Evolutionary conservation across 2,797 vertebrate genomes (phyloP).

Genomic region (Pangasius mekongensis): DNA sequence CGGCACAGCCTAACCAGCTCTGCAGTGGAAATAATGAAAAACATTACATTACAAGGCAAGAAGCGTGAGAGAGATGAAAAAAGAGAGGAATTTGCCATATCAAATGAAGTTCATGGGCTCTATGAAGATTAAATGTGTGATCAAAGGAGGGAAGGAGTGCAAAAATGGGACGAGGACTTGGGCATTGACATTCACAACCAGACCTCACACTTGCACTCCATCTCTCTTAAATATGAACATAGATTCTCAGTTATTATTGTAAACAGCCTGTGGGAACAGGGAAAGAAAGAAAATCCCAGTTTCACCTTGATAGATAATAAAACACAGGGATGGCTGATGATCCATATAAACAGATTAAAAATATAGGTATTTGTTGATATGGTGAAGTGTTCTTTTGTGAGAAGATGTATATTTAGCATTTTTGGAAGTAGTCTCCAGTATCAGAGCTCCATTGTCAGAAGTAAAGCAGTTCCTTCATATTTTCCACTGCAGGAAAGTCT

Average conservation of each 20-base stretch:
- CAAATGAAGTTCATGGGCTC: constrained; percentile 58
- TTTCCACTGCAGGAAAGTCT: not conserved
- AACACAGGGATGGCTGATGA: too few relatives aligned
- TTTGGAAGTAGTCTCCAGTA: not conserved
- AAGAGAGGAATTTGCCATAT: constrained; percentile 38
- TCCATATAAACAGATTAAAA: not conserved
- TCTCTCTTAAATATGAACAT: not conserved
- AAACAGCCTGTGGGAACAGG: not conserved
- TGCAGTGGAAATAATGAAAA: constrained; percentile 28
- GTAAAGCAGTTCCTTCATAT: not conserved
- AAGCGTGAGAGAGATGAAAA: not conserved
- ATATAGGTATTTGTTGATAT: not conserved
- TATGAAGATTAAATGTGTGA: constrained; percentile 55
- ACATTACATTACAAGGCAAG: constrained; percentile 32
- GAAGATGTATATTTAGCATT: not conserved
- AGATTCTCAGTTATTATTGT: not conserved
- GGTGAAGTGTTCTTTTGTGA: not conserved
- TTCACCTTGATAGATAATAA: not conserved
- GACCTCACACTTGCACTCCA: constrained; percentile 12
- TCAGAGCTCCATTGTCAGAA: not conserved
- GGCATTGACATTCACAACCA: constrained; percentile 46
- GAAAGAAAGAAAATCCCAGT: not conserved
- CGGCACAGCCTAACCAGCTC: constrained; percentile 8
- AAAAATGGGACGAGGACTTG: constrained; percentile 22
- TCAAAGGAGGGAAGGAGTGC: constrained; percentile 57